These are phyloP conservation scores for Frieseomelitta varia DNA, from an alignment of 1,140 invertebrate genomes.

Conservation along the genomic window DNA sequence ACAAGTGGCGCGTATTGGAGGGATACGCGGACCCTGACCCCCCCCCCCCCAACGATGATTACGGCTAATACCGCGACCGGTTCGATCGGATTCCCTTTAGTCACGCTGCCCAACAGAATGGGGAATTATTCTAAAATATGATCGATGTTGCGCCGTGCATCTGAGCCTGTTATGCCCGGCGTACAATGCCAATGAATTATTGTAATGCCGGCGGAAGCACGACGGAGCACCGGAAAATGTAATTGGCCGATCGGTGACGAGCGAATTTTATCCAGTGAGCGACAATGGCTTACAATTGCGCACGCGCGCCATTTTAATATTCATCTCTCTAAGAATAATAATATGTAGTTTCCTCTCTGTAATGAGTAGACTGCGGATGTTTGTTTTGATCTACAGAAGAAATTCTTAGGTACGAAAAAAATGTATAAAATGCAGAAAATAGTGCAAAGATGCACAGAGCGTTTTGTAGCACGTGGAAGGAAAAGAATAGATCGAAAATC, in stretches of 20 bases:
- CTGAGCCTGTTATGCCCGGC: conserved; percentile 2
- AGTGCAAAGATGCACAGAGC: too few relatives aligned
- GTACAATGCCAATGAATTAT: conserved; percentile 34
- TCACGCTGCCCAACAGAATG: conserved; percentile 1
- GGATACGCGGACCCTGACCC: not conserved
- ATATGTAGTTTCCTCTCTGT: too few relatives aligned
- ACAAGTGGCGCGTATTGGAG: not conserved
- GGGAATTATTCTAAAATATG: conserved; percentile 47
- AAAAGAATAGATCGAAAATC: too few relatives aligned
- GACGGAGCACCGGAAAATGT: not conserved
- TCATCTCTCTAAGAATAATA: not conserved
- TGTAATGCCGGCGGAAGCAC: conserved; percentile 3
- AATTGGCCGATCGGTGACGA: conserved; percentile 10
- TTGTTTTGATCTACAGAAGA: too few relatives aligned
- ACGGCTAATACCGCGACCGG: conserved; percentile 23
- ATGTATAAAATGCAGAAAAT: too few relatives aligned
- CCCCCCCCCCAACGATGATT: conserved; percentile 22
- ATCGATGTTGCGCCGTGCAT: conserved; percentile 26
- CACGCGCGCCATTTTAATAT: not conserved
- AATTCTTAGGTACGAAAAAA: too few relatives aligned
- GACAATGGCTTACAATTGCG: not conserved
- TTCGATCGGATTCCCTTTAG: conserved; percentile 39
- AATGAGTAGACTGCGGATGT: too few relatives aligned
- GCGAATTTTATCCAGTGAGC: not conserved
- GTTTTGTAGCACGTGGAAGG: too few relatives aligned